A percentile compares a stretch with the other conserved stretches of the same genome.
Evolutionary conservation across 2,888 invertebrate species (phyloP).

Genomic region (Gari tellinella): DNA sequence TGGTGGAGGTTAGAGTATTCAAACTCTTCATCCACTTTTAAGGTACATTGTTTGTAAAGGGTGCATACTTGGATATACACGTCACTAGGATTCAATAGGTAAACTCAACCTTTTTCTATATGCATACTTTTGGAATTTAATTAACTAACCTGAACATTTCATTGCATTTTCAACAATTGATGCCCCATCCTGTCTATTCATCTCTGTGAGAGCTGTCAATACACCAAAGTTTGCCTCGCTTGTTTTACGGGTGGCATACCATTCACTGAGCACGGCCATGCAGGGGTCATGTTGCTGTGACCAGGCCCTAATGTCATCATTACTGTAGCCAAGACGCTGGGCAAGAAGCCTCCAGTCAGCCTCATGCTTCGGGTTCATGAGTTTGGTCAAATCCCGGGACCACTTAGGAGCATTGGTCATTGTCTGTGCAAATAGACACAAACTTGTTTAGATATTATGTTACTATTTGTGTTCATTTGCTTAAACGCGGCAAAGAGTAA

Average conservation of each 20-base stretch:
- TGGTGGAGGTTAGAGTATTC: too few species aligned
- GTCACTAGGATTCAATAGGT: too few species aligned
- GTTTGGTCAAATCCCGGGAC: constrained; percentile 79
- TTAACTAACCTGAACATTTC: constrained; percentile 73
- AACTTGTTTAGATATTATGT: too few species aligned
- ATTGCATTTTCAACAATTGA: constrained; percentile 80
- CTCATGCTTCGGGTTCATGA: constrained; percentile 76
- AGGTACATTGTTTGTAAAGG: too few species aligned
- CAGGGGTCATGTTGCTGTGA: constrained; percentile 81
- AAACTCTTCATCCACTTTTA: too few species aligned
- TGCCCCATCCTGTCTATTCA: constrained; percentile 79
- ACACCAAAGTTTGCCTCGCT: constrained; percentile 78
- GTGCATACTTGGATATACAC: too few species aligned
- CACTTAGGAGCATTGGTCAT: constrained; percentile 81
- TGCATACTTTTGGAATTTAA: too few species aligned
- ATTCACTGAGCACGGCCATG: constrained; percentile 81
- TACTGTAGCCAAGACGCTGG: constrained; percentile 79
- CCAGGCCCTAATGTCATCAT: constrained; percentile 81
- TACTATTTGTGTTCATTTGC: too few species aligned
- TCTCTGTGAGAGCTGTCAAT: constrained; percentile 78
- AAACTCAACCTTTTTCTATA: too few species aligned
- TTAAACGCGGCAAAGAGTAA: too few species aligned
- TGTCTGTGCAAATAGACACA: constrained; percentile 78
- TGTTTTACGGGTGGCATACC: constrained; percentile 82
- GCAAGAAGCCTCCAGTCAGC: constrained; percentile 82